Conservation (phyloP, 2,888 invertebrate species). For the Micropterix aruncella region DNA sequence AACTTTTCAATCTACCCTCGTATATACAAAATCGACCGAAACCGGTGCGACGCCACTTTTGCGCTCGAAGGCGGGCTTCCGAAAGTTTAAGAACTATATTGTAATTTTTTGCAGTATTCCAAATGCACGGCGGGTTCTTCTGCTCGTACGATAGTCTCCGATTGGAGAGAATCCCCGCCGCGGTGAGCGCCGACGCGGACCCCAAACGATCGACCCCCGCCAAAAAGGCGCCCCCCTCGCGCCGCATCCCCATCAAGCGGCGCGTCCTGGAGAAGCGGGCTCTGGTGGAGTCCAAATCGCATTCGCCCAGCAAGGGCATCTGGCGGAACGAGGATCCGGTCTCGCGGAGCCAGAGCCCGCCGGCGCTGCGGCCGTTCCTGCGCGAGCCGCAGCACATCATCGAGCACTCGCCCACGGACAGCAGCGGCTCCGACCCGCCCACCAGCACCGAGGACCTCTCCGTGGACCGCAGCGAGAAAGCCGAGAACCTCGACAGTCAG, state of each 20-base stretch:
- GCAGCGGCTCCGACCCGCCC: slow-evolving; percentile 26
- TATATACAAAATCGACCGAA: no score
- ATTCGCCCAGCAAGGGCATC: slow-evolving; percentile 25
- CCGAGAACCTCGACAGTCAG: slow-evolving; percentile 32
- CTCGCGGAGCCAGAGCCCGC: slow-evolving; percentile 35
- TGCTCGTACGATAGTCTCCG: slow-evolving; percentile 43
- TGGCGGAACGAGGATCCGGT: slow-evolving; percentile 22
- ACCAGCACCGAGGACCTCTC: no score
- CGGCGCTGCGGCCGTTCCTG: slow-evolving; percentile 24
- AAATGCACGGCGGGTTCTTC: slow-evolving; percentile 80
- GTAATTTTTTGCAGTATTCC: slow-evolving; percentile 65
- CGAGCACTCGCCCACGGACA: slow-evolving; percentile 32
- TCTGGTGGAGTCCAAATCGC: slow-evolving; percentile 22
- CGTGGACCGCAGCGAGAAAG: slow-evolving; percentile 36
- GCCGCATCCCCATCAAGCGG: slow-evolving; percentile 16
- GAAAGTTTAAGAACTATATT: no score
- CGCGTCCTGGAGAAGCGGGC: background rate
- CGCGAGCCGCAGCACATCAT: slow-evolving; percentile 28
- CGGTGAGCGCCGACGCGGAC: slow-evolving; percentile 6
- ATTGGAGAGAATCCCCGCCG: slow-evolving; percentile 23
- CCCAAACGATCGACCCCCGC: slow-evolving; percentile 11
- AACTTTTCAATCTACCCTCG: no score
- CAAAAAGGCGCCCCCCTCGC: background rate
- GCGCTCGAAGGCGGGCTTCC: no score
- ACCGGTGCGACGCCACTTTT: no score